Percentiles rank a stretch among this genome's conserved stretches.
Evolutionary conservation across 2,888 invertebrate species (phyloP).

Genomic region (Apomyelois bistriatella): DNA sequence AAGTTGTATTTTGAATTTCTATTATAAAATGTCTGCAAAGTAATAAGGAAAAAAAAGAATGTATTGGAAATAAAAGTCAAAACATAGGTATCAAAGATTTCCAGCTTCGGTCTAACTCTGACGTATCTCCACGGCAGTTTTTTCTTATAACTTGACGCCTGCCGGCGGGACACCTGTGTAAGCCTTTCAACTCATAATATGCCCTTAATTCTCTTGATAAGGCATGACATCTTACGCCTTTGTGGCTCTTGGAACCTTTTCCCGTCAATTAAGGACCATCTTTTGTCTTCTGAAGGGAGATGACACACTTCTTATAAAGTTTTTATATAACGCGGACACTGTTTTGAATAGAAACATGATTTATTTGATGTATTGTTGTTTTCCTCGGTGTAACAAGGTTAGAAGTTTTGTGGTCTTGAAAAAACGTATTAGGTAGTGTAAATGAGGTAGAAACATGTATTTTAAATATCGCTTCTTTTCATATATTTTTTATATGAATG

Average conservation of each 20-base stretch:
- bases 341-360: constrained; percentile 73
- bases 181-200: constrained; percentile 77
- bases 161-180: constrained; percentile 71
- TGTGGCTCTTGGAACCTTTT: constrained; percentile 56
- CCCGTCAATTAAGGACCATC: constrained; percentile 65
- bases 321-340: constrained; percentile 49
- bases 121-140: constrained; percentile 20
- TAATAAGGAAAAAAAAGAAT: too few species aligned
- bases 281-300: constrained; percentile 68
- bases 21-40: too few species aligned
- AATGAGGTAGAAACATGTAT: constrained; percentile 21
- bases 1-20: too few species aligned
- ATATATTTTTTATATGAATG: background rate
- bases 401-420: constrained; percentile 38
- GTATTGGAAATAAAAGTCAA: background rate
- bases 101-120: background rate
- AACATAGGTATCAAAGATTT: background rate
- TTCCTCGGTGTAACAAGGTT: constrained; percentile 56
- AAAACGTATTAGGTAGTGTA: constrained; percentile 33
- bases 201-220: constrained; percentile 76
- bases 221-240: constrained; percentile 75
- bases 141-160: constrained; percentile 38
- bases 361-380: constrained; percentile 67
- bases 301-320: constrained; percentile 62
- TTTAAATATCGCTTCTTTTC: constrained; percentile 9